These are phyloP conservation scores for Puntigrus tetrazona DNA, from an alignment of 2,113 vertebrate species.

Conservation along the genomic window DNA sequence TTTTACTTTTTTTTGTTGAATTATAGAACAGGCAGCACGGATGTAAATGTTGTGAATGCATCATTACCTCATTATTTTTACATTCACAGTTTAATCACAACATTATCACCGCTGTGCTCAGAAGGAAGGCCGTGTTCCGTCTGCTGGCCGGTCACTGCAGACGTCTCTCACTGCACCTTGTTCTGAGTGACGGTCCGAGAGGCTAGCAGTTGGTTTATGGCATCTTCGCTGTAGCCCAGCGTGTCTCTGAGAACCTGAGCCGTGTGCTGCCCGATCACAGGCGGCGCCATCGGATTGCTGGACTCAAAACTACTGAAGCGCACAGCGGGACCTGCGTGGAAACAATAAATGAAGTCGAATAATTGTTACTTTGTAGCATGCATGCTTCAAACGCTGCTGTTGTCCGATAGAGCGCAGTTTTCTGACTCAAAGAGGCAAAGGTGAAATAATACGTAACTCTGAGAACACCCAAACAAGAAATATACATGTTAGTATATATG, in stretches of 20 bases:
- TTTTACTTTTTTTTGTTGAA: not conserved
- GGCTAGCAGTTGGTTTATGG: constrained; percentile 77
- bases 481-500: not conserved
- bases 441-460: no score
- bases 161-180: constrained; percentile 69
- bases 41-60: not conserved
- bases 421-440: not conserved
- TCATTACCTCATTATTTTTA: constrained; percentile 50
- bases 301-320: constrained; percentile 84
- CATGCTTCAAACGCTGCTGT: not conserved
- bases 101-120: constrained; percentile 29
- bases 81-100: constrained; percentile 47
- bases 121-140: constrained; percentile 18
- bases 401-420: not conserved
- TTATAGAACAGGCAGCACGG: not conserved
- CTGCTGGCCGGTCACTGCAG: not conserved
- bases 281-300: constrained; percentile 78
- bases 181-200: constrained; percentile 79
- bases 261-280: constrained; percentile 89
- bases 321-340: constrained; percentile 85
- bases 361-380: not conserved
- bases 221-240: constrained; percentile 78
- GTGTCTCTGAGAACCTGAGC: constrained; percentile 80
- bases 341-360: not conserved
- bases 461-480: not conserved